Evolutionary conservation across 1,140 invertebrate species (phyloP).

Genomic region (Drosophila subpulchrella): DNA sequence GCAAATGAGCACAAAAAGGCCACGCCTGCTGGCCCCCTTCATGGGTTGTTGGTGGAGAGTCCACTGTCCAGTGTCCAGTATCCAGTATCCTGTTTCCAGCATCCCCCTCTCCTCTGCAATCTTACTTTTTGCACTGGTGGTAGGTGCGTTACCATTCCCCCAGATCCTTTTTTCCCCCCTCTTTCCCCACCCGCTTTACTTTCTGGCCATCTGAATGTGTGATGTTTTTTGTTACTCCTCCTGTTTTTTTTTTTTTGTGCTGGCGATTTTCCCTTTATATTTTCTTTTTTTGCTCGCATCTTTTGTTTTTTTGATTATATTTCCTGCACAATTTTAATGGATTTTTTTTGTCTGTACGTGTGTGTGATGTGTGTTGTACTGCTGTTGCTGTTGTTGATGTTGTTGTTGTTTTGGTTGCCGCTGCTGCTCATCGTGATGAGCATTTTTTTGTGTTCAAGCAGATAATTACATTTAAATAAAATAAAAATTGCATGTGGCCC

Average conservation of each 20-base stretch:
- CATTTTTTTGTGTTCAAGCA: conserved; percentile 81
- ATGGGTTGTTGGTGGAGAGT: not conserved
- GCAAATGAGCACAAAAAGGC: conserved; percentile 77
- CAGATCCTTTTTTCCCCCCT: conserved; percentile 20
- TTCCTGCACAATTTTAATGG: conserved; percentile 81
- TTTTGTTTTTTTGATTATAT: conserved; percentile 64
- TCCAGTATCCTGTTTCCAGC: not conserved
- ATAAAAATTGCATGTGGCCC: conserved; percentile 81
- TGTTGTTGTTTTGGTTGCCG: conserved; percentile 10
- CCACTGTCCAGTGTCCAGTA: not conserved
- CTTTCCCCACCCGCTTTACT: not conserved
- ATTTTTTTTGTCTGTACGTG: conserved; percentile 60
- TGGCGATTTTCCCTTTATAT: conserved; percentile 34
- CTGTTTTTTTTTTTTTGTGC: conserved; percentile 5
- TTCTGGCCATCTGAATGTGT: conserved; percentile 10
- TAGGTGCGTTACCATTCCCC: not conserved
- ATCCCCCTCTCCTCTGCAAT: not conserved
- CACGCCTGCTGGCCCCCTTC: conserved; percentile 53
- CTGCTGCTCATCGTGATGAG: conserved; percentile 76
- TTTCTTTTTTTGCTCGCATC: conserved; percentile 17
- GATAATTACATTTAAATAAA: conserved; percentile 84
- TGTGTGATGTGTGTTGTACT: conserved; percentile 57
- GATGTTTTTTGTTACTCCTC: conserved; percentile 14
- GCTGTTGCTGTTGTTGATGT: conserved; percentile 37
- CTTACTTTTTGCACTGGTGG: conserved; percentile 14